These are phyloP conservation scores for Lycocerus yunnanus DNA, from an alignment of 2,888 invertebrate genomes.

Conservation along the genomic window DNA sequence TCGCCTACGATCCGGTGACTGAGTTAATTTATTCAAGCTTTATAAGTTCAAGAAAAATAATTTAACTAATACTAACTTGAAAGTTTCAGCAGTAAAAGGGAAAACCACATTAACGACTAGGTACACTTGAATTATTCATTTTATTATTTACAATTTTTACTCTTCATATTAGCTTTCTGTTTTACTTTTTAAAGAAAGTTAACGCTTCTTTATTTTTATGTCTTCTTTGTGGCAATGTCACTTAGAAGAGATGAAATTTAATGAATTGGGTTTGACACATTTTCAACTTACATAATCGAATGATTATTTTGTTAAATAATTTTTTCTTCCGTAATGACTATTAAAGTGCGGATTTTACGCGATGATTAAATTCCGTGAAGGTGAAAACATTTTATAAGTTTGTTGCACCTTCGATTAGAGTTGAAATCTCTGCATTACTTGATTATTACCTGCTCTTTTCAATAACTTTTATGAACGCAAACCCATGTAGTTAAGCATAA, in stretches of 20 bases:
- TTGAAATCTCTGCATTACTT: neutral
- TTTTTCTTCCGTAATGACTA: neutral
- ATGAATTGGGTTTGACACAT: neutral
- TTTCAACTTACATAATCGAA: neutral
- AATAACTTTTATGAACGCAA: neutral
- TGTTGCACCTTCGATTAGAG: conserved; percentile 1
- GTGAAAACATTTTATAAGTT: neutral
- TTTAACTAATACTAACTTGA: neutral
- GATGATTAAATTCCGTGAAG: neutral
- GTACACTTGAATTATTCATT: neutral
- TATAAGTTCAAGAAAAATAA: neutral
- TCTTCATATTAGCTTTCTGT: neutral
- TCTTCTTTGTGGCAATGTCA: neutral
- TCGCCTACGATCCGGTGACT: neutral
- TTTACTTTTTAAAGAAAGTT: neutral
- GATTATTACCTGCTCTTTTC: neutral
- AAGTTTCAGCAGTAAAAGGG: neutral
- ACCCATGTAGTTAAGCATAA: neutral
- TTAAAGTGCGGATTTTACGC: neutral
- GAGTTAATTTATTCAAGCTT: neutral
- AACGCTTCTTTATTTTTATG: neutral
- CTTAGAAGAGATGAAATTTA: neutral
- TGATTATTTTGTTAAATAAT: neutral
- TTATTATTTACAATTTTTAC: neutral
- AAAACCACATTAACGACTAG: neutral